Evolutionary conservation across 2,888 invertebrate species (phyloP).

Genomic region (Stenichneumon culpator): DNA sequence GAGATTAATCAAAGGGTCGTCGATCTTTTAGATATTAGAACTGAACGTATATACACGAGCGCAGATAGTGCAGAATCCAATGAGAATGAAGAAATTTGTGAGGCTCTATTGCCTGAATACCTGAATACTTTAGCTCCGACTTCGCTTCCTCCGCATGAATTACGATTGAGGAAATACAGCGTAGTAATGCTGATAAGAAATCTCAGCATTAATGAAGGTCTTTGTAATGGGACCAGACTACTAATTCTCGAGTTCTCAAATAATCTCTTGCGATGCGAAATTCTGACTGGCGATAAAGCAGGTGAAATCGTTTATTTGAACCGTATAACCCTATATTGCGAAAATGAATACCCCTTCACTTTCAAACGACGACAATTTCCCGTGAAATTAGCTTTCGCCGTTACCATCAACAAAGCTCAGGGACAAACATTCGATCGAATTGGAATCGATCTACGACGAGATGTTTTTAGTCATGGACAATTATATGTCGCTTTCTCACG

Average conservation of each 20-base stretch:
- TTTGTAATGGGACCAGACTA: too few relatives aligned
- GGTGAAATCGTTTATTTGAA: not conserved
- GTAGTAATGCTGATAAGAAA: too few relatives aligned
- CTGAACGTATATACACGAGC: conserved; percentile 61
- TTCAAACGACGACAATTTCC: too few relatives aligned
- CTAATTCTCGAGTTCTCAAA: too few relatives aligned
- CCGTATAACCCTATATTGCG: not conserved
- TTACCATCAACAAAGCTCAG: too few relatives aligned
- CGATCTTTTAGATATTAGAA: conserved; percentile 49
- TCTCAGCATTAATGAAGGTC: too few relatives aligned
- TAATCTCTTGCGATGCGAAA: too few relatives aligned
- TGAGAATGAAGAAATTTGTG: conserved; percentile 52
- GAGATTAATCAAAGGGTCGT: conserved; percentile 58
- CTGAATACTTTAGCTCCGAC: conserved; percentile 1
- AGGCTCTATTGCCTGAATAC: conserved; percentile 65
- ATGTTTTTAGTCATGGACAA: not conserved
- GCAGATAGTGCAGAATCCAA: conserved; percentile 63
- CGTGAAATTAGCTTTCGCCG: too few relatives aligned
- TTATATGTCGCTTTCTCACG: not conserved
- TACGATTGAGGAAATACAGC: too few relatives aligned
- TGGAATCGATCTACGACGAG: not conserved
- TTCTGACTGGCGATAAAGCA: too few relatives aligned
- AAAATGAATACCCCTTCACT: not conserved
- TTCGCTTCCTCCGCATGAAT: too few relatives aligned
- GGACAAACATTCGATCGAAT: not conserved